phyloP scores from a whole-genome alignment of 2,888 invertebrate genomes.

The Lithophane socia region DNA sequence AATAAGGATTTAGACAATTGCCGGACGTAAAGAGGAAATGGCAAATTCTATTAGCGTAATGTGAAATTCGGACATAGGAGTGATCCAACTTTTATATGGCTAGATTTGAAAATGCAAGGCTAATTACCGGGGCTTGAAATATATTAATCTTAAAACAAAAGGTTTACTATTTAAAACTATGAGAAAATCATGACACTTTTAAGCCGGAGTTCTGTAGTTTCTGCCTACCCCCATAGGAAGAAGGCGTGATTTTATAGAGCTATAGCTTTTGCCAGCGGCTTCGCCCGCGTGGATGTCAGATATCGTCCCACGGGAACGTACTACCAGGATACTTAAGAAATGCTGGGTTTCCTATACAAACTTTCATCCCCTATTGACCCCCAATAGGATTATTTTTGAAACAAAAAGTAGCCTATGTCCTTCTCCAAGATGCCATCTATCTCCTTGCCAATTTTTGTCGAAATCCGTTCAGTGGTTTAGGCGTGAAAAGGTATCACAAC shows the following conservation, averaged over 20 bases:
- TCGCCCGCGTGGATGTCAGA: too few relatives aligned
- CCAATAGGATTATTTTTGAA: too few relatives aligned
- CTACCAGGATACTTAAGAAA: too few relatives aligned
- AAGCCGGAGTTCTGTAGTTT: background rate
- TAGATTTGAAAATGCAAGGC: background rate
- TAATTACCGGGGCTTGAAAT: background rate
- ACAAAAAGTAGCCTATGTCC: too few relatives aligned
- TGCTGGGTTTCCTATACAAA: too few relatives aligned
- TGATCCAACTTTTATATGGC: background rate
- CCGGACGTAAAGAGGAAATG: slow-evolving; percentile 25
- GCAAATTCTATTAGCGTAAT: slow-evolving; percentile 36
- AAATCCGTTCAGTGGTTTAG: too few relatives aligned
- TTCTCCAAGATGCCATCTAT: too few relatives aligned
- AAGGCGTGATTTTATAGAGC: background rate
- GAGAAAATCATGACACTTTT: background rate
- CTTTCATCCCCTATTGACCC: too few relatives aligned
- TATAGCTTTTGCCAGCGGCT: too few relatives aligned
- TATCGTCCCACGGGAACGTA: too few relatives aligned
- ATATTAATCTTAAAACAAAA: background rate
- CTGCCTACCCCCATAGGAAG: background rate
- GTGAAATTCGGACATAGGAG: background rate
- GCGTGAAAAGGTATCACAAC: too few relatives aligned
- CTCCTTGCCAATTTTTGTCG: too few relatives aligned
- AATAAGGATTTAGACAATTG: slow-evolving; percentile 59
- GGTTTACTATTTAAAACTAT: background rate